These are phyloP conservation scores for Hemaris fuciformis DNA, from an alignment of 2,888 invertebrate species.

Conservation along the genomic window DNA sequence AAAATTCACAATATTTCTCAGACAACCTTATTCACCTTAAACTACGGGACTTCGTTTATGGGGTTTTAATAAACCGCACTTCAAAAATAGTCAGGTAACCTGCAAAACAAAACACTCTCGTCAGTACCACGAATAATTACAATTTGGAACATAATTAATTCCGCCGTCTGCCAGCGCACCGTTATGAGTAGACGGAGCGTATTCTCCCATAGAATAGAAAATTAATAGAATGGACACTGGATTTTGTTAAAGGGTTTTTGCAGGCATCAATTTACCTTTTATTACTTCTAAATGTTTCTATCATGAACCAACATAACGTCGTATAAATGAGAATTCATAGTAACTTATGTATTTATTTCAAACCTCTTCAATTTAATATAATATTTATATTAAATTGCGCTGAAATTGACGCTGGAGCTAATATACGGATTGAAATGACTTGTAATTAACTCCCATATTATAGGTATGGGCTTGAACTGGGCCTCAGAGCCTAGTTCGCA, in stretches of 20 bases:
- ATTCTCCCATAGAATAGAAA: neutral
- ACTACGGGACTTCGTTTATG: neutral
- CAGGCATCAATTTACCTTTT: too few relatives aligned
- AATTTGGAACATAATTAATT: constrained; percentile 12
- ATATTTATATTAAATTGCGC: too few relatives aligned
- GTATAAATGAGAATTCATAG: too few relatives aligned
- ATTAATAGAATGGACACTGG: neutral
- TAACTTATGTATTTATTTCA: too few relatives aligned
- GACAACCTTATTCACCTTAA: neutral
- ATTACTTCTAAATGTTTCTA: too few relatives aligned
- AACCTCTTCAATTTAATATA: too few relatives aligned
- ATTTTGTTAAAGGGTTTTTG: neutral
- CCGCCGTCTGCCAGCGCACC: constrained; percentile 6
- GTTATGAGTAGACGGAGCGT: constrained; percentile 8
- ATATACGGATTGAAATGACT: too few relatives aligned
- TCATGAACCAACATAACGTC: too few relatives aligned
- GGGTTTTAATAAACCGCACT: neutral
- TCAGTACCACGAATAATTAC: constrained; percentile 7
- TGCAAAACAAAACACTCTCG: neutral
- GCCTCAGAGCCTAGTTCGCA: too few relatives aligned
- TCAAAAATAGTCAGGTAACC: neutral
- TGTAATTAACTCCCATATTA: too few relatives aligned
- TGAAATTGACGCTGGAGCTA: too few relatives aligned
- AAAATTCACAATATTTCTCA: neutral
- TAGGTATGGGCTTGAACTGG: too few relatives aligned